These are phyloP conservation scores for Prinia subflava DNA, from an alignment of 2,113 vertebrate genomes.

Conservation along the genomic window DNA sequence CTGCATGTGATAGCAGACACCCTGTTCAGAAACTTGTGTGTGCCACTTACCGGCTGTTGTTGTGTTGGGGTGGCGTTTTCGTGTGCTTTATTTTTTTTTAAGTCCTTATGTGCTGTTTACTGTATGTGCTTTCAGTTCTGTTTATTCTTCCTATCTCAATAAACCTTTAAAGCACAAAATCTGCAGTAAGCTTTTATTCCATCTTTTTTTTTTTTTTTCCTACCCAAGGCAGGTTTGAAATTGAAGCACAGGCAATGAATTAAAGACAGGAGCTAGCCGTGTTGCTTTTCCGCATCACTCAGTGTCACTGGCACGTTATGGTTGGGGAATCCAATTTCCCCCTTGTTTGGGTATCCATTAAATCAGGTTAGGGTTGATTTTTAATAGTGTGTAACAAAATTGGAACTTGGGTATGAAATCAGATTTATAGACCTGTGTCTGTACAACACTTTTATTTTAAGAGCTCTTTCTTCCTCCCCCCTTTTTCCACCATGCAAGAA, in stretches of 20 bases:
- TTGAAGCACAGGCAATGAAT: conserved; percentile 29
- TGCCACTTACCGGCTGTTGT: neutral
- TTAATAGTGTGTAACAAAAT: conserved; percentile 57
- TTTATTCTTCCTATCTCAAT: neutral
- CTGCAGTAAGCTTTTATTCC: neutral
- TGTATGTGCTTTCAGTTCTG: neutral
- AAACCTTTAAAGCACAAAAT: conserved; percentile 23
- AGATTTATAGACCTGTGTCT: conserved; percentile 40
- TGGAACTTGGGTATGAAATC: conserved; percentile 54
- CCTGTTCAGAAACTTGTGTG: neutral
- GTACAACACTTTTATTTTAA: conserved; percentile 2
- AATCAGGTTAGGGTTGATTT: conserved; percentile 60
- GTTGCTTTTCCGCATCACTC: conserved; percentile 32
- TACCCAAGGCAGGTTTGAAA: conserved; percentile 34
- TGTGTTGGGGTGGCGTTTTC: neutral
- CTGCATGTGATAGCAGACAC: neutral
- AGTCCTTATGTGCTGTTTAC: neutral
- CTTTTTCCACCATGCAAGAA: neutral
- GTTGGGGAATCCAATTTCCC: conserved; percentile 62
- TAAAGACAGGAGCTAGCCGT: conserved; percentile 24
- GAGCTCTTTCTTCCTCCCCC: neutral
- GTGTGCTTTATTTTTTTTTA: neutral
- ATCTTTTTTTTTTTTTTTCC: neutral
- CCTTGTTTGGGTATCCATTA: conserved; percentile 64
- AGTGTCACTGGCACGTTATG: neutral